Evolutionary conservation across 2,888 invertebrate genomes (phyloP), one percentile per base, ranked within the genome.

Genomic region (Zhuqinia jingwanae): DNA sequence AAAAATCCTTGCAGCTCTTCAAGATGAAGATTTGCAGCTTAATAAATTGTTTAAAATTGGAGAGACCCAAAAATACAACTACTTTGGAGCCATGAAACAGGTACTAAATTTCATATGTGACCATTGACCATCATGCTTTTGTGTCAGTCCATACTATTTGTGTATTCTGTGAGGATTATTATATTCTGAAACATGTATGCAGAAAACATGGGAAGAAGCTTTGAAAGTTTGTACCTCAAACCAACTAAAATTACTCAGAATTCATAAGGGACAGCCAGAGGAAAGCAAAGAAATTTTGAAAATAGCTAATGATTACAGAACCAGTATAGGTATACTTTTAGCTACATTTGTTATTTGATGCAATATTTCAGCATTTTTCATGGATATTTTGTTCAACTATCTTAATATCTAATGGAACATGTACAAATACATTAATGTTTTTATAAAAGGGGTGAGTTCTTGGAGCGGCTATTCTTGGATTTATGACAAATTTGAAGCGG

Each of bases 191-290:
- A n/a, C n/a, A n/a, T n/a, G 3, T 36, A 36, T 36, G 36, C 2
- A 65, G 65, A 65, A 36, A 36, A 15, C 65, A 22, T 65, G 36
- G 36, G n/a, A 17, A 6, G 65, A 65, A 20, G 65, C 65, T 10
- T 1, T n/a, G 11, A 13, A 65, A n/a, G 2, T 5, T 36, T 65
- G 65, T 36, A 36, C 2, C 2, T 2, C 36, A 2, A 65, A 65
- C 42, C 17, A 11, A 30, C 36, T 65, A n/a, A 36, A 30, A n/a
- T 42, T 65, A n/a, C 8, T 65, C 11, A 25, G 25, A 1, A 25
- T 25, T 13, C 58, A 22, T 8, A 25, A 25, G 20, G 58, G 13
- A 11, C 22, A 58, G 8, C 11, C 58, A 25, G 13, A 8, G 27
- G 5, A 17, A 22, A 58, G 11, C 8, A 58, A 13, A 3, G 58